Percentiles rank a stretch among this genome's conserved stretches.
Conservation (phyloP, 2,888 invertebrate genomes). For the Yponomeuta cagnagella region DNA sequence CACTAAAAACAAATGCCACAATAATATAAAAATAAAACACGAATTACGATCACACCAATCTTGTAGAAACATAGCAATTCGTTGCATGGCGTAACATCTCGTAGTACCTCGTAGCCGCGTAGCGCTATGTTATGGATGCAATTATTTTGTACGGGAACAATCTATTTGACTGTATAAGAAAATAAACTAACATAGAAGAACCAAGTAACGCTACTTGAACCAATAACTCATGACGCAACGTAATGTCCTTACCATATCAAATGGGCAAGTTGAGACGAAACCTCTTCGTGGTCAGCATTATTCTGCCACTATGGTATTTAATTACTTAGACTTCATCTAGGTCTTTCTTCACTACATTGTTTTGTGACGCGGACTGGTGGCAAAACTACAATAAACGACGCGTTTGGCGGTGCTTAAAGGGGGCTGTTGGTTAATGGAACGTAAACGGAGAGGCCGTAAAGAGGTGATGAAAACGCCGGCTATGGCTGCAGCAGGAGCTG, state of each 20-base stretch:
- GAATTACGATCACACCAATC: not conserved
- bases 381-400: not conserved
- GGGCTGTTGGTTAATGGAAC: not conserved
- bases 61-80: not conserved
- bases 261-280: too few relatives aligned
- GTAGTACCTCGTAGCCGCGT: not conserved
- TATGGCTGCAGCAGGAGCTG: not conserved
- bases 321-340: not conserved
- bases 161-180: not conserved
- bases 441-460: not conserved
- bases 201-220: too few relatives aligned
- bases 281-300: too few relatives aligned
- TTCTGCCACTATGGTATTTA: too few relatives aligned
- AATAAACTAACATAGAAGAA: not conserved
- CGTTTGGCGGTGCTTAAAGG: not conserved
- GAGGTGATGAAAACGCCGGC: not conserved
- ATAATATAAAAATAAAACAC: not conserved
- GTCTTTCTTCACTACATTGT: not conserved
- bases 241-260: too few relatives aligned
- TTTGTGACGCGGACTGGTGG: not conserved
- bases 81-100: not conserved
- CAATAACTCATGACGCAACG: too few relatives aligned
- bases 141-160: not conserved
- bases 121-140: not conserved
- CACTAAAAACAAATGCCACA: too few relatives aligned